Conservation (phyloP, 2,797 vertebrate genomes). For the Ibycter americanus region DNA sequence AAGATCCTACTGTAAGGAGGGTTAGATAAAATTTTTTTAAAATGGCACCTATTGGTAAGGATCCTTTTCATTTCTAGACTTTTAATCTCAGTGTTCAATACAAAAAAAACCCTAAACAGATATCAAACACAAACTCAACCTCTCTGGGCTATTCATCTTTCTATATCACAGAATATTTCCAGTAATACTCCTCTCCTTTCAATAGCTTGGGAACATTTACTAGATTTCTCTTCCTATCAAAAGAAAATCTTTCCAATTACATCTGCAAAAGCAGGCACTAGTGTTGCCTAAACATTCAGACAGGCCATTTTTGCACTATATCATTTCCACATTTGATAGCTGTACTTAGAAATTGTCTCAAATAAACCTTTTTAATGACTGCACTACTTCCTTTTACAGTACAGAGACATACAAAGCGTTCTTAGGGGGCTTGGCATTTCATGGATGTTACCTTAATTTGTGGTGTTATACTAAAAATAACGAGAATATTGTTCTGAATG, state of each 20-base stretch:
- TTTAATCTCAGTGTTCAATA: not conserved
- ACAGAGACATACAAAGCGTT: not conserved
- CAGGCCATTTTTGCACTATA: not conserved
- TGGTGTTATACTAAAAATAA: not conserved
- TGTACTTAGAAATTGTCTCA: not conserved
- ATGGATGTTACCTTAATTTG: not conserved
- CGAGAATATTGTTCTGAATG: not conserved
- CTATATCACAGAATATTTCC: not conserved
- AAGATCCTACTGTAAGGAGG: not conserved
- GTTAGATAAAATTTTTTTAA: not conserved
- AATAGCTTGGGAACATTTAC: not conserved
- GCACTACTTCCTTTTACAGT: not conserved
- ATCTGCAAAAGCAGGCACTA: not conserved
- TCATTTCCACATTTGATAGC: not conserved
- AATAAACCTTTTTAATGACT: not conserved
- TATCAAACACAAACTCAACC: not conserved
- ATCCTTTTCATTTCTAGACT: not conserved
- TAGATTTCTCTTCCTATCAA: not conserved
- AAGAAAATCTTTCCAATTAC: not conserved
- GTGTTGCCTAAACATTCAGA: not conserved
- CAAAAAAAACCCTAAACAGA: not conserved
- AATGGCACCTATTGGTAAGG: not conserved
- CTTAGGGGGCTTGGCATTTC: not conserved
- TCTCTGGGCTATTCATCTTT: not conserved
- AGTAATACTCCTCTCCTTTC: not conserved